Evolutionary conservation across 2,888 invertebrate species (phyloP).

Genomic region (Hedya salicella): DNA sequence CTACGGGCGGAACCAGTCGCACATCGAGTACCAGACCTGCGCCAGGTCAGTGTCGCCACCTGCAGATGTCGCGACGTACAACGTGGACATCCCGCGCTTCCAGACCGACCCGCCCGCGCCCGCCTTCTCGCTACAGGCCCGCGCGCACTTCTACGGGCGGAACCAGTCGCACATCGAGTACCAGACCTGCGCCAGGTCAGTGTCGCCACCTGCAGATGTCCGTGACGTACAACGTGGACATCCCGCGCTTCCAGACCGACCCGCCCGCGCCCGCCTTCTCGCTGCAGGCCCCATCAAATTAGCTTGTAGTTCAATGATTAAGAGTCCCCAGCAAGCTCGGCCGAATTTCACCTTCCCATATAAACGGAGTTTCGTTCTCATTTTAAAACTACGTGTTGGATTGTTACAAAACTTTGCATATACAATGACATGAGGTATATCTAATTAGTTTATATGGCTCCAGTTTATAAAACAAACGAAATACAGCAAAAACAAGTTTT

Average conservation of each 20-base stretch:
- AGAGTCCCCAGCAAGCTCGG: too few relatives aligned
- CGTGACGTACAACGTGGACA: conserved; percentile 96
- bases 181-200: conserved; percentile 88
- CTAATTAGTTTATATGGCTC: too few relatives aligned
- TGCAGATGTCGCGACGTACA: too few relatives aligned
- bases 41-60: conserved; percentile 87
- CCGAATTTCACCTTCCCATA: too few relatives aligned
- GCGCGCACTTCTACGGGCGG: conserved; percentile 92
- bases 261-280: conserved; percentile 94
- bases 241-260: conserved; percentile 91
- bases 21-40: conserved; percentile 93
- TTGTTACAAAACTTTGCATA: too few relatives aligned
- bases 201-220: conserved; percentile 84
- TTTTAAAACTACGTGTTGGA: too few relatives aligned
- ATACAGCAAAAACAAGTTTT: too few relatives aligned
- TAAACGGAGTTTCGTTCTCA: too few relatives aligned
- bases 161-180: conserved; percentile 97
- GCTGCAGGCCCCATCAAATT: conserved; percentile 83
- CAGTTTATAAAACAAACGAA: too few relatives aligned
- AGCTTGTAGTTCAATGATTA: too few relatives aligned
- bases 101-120: conserved; percentile 92
- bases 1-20: conserved; percentile 97
- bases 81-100: conserved; percentile 93
- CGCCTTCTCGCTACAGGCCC: conserved; percentile 91
- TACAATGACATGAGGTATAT: too few relatives aligned